These are phyloP conservation scores for Tachyglossus aculeatus DNA, from an alignment of 2,797 vertebrate species.

Conservation along the genomic window DNA sequence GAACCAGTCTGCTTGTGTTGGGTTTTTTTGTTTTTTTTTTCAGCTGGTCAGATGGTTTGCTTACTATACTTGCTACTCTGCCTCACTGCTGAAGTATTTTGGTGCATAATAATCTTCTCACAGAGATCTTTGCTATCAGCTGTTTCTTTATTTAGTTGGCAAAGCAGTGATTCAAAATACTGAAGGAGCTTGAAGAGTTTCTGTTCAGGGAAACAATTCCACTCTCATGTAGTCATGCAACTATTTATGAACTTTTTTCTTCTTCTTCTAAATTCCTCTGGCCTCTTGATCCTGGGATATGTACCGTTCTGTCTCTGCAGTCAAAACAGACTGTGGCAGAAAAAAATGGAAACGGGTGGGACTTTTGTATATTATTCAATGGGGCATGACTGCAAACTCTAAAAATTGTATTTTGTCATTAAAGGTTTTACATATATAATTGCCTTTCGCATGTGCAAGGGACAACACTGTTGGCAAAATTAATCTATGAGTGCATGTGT, in stretches of 20 bases:
- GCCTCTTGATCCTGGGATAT: not conserved
- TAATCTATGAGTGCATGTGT: no score
- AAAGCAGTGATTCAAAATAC: not conserved
- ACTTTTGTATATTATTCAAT: no score
- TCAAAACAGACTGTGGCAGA: not conserved
- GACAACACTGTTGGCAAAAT: no score
- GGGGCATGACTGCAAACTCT: no score
- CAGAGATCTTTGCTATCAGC: not conserved
- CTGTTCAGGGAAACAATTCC: not conserved
- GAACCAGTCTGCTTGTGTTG: not conserved
- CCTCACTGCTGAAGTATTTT: not conserved
- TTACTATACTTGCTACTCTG: fast-evolving
- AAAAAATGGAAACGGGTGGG: not conserved
- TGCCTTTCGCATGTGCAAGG: no score
- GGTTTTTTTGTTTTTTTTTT: not conserved
- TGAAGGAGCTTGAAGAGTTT: not conserved
- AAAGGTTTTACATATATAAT: no score
- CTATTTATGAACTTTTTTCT: not conserved
- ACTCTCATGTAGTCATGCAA: not conserved
- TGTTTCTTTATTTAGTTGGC: not conserved
- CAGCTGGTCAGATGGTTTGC: fast-evolving
- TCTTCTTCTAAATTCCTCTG: not conserved
- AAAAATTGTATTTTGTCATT: no score
- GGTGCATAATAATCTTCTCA: not conserved
- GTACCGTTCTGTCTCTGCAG: not conserved